Evolutionary conservation across 2,888 invertebrate genomes (phyloP), one percentile per base, ranked within the genome.

Genomic region (Axea sp.): DNA sequence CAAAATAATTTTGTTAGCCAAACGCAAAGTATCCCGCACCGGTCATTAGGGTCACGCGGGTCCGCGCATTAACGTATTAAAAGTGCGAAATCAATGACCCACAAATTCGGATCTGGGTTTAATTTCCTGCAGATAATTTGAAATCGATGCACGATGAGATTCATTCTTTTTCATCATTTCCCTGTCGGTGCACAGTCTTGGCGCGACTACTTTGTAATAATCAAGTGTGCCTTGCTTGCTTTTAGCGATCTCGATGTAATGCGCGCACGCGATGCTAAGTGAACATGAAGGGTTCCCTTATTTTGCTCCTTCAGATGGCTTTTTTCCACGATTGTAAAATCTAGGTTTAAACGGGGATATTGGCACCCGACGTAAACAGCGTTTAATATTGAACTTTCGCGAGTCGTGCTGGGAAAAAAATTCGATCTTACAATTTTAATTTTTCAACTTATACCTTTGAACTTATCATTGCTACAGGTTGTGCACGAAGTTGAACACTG

Each of bases 51-150:
- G 72, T 65, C 72, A 59, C 14, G 39, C 39, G 9, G 30, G 12
- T 14, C 9, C 17, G 43, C 15, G 37, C 64, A 65, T 71, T 47
- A 43, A 28, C 17, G 6, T 41, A 55, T 76, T 60, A 57, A 60
- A 60, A 31, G 59, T 37, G 62, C 53, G 37, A 72, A 62, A 68
- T 74, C 64, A 64, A 64, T 68, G 69, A 69, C 55, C 74, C 47
- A 59, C 45, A 59, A 74, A 55, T 74, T 55, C 15, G 67, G 43
- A 59, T 57, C 47, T 64, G 53, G 55, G 67, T 75, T 69, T 73
- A 69, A 69, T 75, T 75, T 73, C 73, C 75, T 64, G 64, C 7
- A 11, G 19, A 49, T 62, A 67, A 55, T 39, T 59, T 55, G 17
- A 53, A 60, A 65, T 60, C 55, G 37, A 73, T 47, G 53, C 17